These are phyloP conservation scores for Diarsia mendica DNA, from an alignment of 2,888 invertebrate species.

Conservation along the genomic window DNA sequence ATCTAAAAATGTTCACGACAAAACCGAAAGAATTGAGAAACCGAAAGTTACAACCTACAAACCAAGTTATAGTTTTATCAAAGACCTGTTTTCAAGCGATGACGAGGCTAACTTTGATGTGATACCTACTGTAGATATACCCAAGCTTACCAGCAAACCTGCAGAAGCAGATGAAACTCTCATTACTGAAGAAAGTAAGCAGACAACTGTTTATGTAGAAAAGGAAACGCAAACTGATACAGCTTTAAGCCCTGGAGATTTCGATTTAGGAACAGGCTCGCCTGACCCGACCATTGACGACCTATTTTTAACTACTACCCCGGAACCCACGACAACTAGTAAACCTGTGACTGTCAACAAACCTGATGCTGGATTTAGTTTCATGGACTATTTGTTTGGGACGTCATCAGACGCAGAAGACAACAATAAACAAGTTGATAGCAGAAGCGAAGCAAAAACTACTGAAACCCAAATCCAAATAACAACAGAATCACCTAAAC, in stretches of 20 bases:
- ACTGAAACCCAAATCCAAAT: constrained; percentile 68
- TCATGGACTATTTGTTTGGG: constrained; percentile 87
- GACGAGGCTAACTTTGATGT: constrained; percentile 72
- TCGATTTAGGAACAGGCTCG: constrained; percentile 84
- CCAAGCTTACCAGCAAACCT: constrained; percentile 71
- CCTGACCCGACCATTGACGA: constrained; percentile 83
- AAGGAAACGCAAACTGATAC: constrained; percentile 73
- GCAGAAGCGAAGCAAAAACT: constrained; percentile 66
- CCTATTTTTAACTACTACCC: constrained; percentile 75
- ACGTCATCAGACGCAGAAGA: constrained; percentile 71
- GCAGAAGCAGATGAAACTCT: constrained; percentile 59
- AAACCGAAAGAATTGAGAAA: constrained; percentile 73
- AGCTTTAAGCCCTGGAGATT: constrained; percentile 78
- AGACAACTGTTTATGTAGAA: constrained; percentile 64
- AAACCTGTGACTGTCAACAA: constrained; percentile 74
- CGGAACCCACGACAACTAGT: constrained; percentile 76
- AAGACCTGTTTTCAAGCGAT: constrained; percentile 77
- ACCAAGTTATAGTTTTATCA: constrained; percentile 79
- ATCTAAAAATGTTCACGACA: constrained; percentile 74
- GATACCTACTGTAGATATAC: constrained; percentile 77
- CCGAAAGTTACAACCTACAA: constrained; percentile 84
- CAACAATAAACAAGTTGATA: constrained; percentile 65
- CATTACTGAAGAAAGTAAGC: constrained; percentile 58
- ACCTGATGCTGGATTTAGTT: constrained; percentile 78
- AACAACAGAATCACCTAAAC: constrained; percentile 73